These are phyloP conservation scores for Calephelis nemesis DNA, from an alignment of 1,140 invertebrate genomes.

Conservation along the genomic window DNA sequence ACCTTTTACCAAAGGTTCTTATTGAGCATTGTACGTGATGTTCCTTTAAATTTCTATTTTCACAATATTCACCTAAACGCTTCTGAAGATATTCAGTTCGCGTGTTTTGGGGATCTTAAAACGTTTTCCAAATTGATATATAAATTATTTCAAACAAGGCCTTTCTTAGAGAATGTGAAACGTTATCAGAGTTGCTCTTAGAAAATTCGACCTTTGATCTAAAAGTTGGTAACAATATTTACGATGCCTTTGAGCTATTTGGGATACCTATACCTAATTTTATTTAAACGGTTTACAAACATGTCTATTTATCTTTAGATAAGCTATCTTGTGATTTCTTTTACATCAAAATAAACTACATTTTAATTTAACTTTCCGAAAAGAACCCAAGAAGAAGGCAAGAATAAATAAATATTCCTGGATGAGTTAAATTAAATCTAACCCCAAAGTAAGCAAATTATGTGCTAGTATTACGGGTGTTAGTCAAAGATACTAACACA, in stretches of 20 bases:
- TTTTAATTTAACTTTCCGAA: too few species aligned
- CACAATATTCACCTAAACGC: background rate
- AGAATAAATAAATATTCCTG: too few species aligned
- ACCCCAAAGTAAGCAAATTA: too few species aligned
- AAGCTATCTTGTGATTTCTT: too few species aligned
- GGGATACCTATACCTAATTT: background rate
- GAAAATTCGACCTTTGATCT: constrained; percentile 2
- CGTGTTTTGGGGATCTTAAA: constrained; percentile 14
- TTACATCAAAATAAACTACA: too few species aligned
- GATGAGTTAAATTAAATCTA: too few species aligned
- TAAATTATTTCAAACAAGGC: constrained; percentile 11
- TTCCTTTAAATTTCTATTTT: constrained; percentile 11
- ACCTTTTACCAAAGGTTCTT: constrained; percentile 11
- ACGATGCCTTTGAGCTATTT: background rate
- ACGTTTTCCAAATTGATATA: constrained; percentile 15
- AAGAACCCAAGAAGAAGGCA: too few species aligned
- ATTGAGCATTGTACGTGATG: constrained; percentile 7
- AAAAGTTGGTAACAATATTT: background rate
- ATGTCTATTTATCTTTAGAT: too few species aligned
- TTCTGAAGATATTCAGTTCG: constrained; percentile 3
- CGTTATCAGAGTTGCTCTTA: constrained; percentile 1
- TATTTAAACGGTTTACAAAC: too few species aligned
- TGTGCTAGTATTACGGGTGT: too few species aligned
- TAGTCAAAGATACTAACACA: too few species aligned
- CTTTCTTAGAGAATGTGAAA: constrained; percentile 10